Conservation (phyloP, 2,113 vertebrate species). For the Gambusia affinis region DNA sequence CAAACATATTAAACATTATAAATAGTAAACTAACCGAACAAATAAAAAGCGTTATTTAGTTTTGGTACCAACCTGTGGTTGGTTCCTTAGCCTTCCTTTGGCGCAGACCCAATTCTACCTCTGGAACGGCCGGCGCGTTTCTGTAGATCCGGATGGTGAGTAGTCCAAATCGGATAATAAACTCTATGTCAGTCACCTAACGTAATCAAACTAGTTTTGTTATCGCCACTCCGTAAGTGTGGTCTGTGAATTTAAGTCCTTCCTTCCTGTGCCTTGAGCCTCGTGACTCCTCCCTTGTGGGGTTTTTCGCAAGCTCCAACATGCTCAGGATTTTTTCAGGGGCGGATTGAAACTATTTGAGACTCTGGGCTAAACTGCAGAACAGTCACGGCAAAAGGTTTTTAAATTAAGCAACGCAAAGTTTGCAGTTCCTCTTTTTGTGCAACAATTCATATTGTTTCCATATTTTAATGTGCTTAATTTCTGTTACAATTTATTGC, state of each 20-base stretch:
- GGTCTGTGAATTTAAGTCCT: background rate
- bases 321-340: background rate
- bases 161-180: background rate
- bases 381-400: background rate
- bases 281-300: background rate
- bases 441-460: too few species aligned
- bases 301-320: background rate
- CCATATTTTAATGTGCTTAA: too few species aligned
- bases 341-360: background rate
- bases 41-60: background rate
- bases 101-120: background rate
- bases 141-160: background rate
- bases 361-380: background rate
- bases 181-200: background rate
- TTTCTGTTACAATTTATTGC: too few species aligned
- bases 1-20: background rate
- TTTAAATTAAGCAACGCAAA: background rate
- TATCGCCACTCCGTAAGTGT: background rate
- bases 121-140: background rate
- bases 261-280: too few species aligned
- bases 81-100: background rate
- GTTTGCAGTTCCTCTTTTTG: too few species aligned
- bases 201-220: background rate
- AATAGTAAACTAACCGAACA: background rate
- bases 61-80: background rate